A percentile compares a stretch with the other conserved stretches of the same genome.
phyloP scores from a whole-genome alignment of 2,113 vertebrate genomes.

The Macquaria australasica region DNA sequence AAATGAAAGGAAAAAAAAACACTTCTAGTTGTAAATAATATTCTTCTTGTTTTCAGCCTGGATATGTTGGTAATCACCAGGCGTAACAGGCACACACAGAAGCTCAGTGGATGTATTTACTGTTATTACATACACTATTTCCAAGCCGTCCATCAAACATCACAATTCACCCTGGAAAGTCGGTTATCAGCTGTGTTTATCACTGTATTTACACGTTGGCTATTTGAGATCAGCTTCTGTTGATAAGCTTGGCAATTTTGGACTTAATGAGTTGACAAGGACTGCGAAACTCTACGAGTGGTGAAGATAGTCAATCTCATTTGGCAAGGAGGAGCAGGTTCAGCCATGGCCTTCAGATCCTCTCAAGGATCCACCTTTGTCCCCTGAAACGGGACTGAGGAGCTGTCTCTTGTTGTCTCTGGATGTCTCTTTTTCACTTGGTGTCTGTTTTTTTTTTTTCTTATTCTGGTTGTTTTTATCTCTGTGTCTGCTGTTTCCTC shows the following conservation, averaged over 20 bases:
- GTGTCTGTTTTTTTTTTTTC: background rate
- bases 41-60: background rate
- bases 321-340: background rate
- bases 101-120: background rate
- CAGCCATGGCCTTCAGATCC: background rate
- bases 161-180: background rate
- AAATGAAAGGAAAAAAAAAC: background rate
- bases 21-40: background rate
- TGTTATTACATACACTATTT: background rate
- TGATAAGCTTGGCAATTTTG: background rate
- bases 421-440: background rate
- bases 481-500: background rate
- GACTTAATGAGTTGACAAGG: background rate
- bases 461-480: background rate
- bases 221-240: background rate
- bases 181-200: background rate
- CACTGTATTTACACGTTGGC: no score
- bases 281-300: background rate
- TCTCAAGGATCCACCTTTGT: background rate
- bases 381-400: background rate
- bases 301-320: background rate
- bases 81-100: background rate
- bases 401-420: conserved; percentile 18
- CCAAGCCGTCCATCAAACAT: background rate
- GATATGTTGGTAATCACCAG: background rate